phyloP scores from a whole-genome alignment of 2,888 invertebrate species.

The Cyclophora punctaria region DNA sequence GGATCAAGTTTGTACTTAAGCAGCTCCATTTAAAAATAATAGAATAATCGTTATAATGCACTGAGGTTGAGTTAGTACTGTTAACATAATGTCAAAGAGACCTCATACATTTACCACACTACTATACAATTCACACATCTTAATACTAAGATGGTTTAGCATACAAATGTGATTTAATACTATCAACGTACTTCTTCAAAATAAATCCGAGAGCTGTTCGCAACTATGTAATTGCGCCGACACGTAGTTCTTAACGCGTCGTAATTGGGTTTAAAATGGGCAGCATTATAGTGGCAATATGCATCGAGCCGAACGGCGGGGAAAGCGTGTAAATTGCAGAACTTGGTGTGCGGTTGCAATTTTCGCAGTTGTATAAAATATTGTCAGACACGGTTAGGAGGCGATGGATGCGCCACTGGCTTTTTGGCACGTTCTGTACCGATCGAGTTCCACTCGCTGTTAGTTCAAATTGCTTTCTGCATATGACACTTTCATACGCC shows the following conservation, averaged over 20 bases:
- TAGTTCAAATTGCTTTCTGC: constrained; percentile 1
- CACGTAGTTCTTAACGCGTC: constrained; percentile 13
- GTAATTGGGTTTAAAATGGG: constrained; percentile 21
- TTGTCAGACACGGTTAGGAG: constrained; percentile 32
- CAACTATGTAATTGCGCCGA: constrained; percentile 9
- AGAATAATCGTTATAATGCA: too few relatives aligned
- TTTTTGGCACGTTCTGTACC: constrained; percentile 10
- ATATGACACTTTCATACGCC: background rate
- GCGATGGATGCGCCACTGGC: constrained; percentile 13
- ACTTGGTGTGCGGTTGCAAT: constrained; percentile 63
- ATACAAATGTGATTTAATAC: too few relatives aligned
- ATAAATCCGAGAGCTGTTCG: constrained; percentile 7
- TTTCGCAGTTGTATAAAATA: constrained; percentile 63
- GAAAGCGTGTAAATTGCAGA: constrained; percentile 59
- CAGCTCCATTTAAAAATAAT: too few relatives aligned
- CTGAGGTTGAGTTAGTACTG: too few relatives aligned
- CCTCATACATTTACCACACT: too few relatives aligned
- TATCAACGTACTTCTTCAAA: background rate
- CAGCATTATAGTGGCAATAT: constrained; percentile 32
- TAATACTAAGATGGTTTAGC: too few relatives aligned
- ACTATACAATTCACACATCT: too few relatives aligned
- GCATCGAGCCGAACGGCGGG: constrained; percentile 31
- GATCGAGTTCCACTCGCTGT: constrained; percentile 16
- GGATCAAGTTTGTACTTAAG: too few relatives aligned
- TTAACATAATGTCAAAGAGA: too few relatives aligned